Base-by-base conservation (phyloP, 1,140 invertebrate genomes). In the Grapholita molesta region DNA sequence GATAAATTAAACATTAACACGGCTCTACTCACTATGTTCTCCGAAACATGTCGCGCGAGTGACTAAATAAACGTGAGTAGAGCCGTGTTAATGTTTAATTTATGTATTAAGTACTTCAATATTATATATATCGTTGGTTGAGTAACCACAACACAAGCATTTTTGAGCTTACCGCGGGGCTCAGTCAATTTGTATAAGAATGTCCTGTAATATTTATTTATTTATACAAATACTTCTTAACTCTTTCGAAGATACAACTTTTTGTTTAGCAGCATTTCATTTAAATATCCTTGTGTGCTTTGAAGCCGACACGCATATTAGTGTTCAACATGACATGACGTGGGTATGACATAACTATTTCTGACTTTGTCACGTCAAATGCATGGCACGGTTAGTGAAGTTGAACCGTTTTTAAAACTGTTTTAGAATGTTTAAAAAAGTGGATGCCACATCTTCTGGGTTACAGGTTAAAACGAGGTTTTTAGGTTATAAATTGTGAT, bases 341-440 rank as follows among this genome's bases (percentile, higher is more conserved):
- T 69, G 70, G 77, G 77, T 75, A 70, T 79, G 77, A 79, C 77
- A 72, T 57, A 66, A 64, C 77, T 75, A 75, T 77, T 79, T 73
- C 72, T 64, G 67, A 67, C 48, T 69, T 18, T 66, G 55, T 67
- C 69, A 67, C 64, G 77, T 77, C 52, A 74, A 75, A 75, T 75
- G 61, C 69, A 76, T 70, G 52, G 32, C 52, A 24, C 25, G 15
- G 55, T 52, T 32, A 52, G 57, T 18, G 8, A 48, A 48, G 42
- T 48, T 5, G 42, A 48, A 48, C 18, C 42, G 42, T 48, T 15
- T 18, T 48, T n/a, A 5, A 7, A 21, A 21, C 15, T 48, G 42
- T 48, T 48, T 61, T 32, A 61, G 25, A 61, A 25, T 61, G 24
- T 28, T 61, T 11, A 8, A 11, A 61, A 11, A 28, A 23, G 25